Evolutionary conservation across 1,140 invertebrate genomes (phyloP), one percentile per base, ranked within the genome.

Genomic region (Eubasilissa regina): DNA sequence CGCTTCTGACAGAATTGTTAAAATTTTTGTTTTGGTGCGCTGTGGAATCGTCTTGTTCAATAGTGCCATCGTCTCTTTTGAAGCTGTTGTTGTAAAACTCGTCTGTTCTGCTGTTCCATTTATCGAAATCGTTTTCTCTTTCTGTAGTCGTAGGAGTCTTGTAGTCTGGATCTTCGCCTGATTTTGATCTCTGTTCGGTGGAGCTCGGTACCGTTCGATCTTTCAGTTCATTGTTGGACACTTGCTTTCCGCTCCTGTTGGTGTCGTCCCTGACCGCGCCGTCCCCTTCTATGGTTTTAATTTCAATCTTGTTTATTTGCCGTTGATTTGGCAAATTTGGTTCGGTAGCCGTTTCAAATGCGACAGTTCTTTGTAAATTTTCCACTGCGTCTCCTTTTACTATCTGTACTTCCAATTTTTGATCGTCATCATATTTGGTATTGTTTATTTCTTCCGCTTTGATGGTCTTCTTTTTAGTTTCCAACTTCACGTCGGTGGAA

Each of bases 191-290:
- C 19, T 62, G 4, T 21, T 9, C 58, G 17, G n/a, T n/a, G n/a
- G n/a, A n/a, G n/a, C 25, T 6, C 1, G 25, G 25, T 6, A 35
- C 25, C 6, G 25, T 35, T 35, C 25, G 25, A 35, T 35, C 25
- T 1, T 35, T 35, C 6, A 35, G 25, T 56, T 62, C 21, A 21
- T 62, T 25, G 25, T 21, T 35, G 58, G 19, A 21, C 3, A 62
- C 25, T 17, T 68, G 64, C 10, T 68, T 68, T 9, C 64, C 64
- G 45, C 10, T 68, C n/a, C 64, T 68, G 64, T 12, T 45, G 10
- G 9, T 68, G 0, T 45, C 35, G 11, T 68, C 64, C 13, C 9
- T 68, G 13, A 1, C 45, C 13, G 9, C n/a, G 4, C 19, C 45
- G 0, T 15, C 64, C 3, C n/a, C 10, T n/a, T 60, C 56, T 60